Evolutionary conservation across 2,113 vertebrate genomes (phyloP).

Genomic region (Bubo bubo): DNA sequence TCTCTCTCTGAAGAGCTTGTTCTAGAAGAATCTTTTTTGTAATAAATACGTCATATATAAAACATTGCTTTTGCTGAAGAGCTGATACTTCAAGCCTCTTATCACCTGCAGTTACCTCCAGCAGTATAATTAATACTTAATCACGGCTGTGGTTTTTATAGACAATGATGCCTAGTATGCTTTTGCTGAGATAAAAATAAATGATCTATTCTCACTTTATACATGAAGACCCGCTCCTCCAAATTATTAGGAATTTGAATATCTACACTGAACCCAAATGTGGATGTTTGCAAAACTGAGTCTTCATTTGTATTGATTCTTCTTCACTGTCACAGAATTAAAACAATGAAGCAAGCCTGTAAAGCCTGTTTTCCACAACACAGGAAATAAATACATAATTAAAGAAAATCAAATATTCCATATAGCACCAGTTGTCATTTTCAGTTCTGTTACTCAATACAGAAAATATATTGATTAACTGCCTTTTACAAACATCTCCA

Average conservation of each 20-base stretch:
- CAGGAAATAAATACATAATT: background rate
- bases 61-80: background rate
- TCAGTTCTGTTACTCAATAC: background rate
- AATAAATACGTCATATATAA: background rate
- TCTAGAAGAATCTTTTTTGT: background rate
- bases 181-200: background rate
- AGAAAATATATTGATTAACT: background rate
- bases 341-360: background rate
- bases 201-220: background rate
- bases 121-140: constrained; percentile 28
- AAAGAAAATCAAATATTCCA: background rate
- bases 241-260: background rate
- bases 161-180: background rate
- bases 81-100: background rate
- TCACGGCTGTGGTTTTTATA: background rate
- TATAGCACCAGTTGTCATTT: background rate
- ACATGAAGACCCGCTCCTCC: background rate
- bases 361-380: background rate
- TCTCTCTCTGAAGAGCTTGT: background rate
- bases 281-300: background rate
- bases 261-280: background rate
- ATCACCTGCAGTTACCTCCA: background rate
- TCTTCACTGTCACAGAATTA: background rate
- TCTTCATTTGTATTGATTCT: background rate
- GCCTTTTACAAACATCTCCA: background rate